Conservation (phyloP, 2,888 invertebrate species). For the Timema podura region DNA sequence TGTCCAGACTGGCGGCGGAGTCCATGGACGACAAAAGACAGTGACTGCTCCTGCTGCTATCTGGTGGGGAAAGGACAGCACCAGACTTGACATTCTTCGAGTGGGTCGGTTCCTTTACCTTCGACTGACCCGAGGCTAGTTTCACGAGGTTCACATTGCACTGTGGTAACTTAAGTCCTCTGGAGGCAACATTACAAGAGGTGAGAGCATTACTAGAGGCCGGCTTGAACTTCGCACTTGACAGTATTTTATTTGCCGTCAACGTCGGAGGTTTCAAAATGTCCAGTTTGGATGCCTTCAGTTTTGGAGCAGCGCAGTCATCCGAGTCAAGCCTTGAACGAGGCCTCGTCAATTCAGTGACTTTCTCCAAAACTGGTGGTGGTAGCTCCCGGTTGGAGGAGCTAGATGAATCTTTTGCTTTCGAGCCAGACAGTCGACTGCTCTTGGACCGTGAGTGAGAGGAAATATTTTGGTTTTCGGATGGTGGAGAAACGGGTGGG, state of each 20-base stretch:
- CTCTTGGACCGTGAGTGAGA: background rate
- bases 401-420: background rate
- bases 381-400: conserved; percentile 35
- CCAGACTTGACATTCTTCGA: too few species aligned
- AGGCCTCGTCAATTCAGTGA: conserved; percentile 14
- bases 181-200: conserved; percentile 4
- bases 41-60: conserved; percentile 1
- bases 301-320: conserved; percentile 28
- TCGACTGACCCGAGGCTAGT: conserved; percentile 30
- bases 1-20: conserved; percentile 14
- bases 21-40: background rate
- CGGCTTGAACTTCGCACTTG: conserved; percentile 31
- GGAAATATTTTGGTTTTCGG: background rate
- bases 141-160: conserved; percentile 43
- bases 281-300: conserved; percentile 35
- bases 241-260: conserved; percentile 37
- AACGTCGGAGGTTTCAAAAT: conserved; percentile 46
- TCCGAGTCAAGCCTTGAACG: conserved; percentile 24
- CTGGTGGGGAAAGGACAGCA: background rate
- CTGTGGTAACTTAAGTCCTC: conserved; percentile 36
- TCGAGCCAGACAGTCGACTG: background rate
- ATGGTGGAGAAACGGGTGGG: conserved; percentile 21
- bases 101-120: conserved; percentile 14
- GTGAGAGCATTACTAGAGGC: conserved; percentile 13
- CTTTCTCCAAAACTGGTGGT: conserved; percentile 42